phyloP scores from a whole-genome alignment of 2,797 vertebrate species.

The Diglossa cyanea region DNA sequence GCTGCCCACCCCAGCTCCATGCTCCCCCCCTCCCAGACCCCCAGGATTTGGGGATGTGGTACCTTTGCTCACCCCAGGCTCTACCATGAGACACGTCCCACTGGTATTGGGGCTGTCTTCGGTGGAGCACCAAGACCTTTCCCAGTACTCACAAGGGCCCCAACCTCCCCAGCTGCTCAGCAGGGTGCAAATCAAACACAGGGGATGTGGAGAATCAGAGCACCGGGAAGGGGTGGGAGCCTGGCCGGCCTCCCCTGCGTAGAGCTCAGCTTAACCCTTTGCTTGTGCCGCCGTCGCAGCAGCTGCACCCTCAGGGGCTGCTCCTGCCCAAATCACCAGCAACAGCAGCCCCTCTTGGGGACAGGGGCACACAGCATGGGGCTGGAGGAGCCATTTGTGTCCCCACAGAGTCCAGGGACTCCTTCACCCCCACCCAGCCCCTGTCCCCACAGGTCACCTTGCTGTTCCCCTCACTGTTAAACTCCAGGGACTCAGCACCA shows the following conservation, averaged over 20 bases:
- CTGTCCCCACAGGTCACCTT: not conserved
- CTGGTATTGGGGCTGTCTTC: accelerated
- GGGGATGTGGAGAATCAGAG: not conserved
- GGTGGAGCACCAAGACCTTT: not conserved
- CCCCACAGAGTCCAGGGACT: not conserved
- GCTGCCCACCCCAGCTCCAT: not conserved
- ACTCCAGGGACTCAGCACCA: not conserved
- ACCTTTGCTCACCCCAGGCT: not conserved
- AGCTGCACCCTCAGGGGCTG: not conserved
- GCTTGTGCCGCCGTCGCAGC: accelerated
- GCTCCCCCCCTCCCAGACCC: not conserved
- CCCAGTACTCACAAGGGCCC: not conserved
- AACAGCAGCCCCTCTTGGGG: no score
- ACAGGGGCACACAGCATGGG: not conserved
- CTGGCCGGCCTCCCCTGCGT: not conserved
- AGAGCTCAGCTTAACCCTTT: constrained; percentile 11
- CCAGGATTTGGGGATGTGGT: not conserved
- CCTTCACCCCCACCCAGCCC: not conserved
- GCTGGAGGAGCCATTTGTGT: not conserved
- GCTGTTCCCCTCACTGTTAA: not conserved
- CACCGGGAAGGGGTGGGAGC: not conserved
- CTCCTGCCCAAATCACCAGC: accelerated
- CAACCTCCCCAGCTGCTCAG: not conserved
- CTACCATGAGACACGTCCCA: accelerated
- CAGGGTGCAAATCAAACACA: constrained; percentile 40